phyloP scores from a whole-genome alignment of 1,140 invertebrate genomes.

The Drosophila tristis region DNA sequence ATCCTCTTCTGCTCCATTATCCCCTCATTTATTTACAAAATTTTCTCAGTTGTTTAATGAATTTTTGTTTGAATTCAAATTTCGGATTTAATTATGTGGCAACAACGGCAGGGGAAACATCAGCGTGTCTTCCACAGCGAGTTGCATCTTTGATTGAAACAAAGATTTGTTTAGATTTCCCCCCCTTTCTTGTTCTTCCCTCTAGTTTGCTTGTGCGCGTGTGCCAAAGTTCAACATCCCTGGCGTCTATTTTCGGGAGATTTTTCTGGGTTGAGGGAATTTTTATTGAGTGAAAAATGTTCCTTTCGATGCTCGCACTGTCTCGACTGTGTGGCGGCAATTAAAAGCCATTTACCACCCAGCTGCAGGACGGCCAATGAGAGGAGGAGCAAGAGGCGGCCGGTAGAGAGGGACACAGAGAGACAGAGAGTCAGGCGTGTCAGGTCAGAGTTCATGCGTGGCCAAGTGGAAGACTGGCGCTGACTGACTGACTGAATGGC shows the following conservation, averaged over 20 bases:
- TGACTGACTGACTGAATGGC: constrained; percentile 42
- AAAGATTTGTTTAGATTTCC: constrained; percentile 59
- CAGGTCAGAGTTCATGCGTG: constrained; percentile 59
- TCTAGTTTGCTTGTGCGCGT: constrained; percentile 73
- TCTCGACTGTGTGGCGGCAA: constrained; percentile 48
- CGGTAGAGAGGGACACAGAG: background rate
- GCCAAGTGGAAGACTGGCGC: constrained; percentile 57
- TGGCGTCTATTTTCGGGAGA: constrained; percentile 60
- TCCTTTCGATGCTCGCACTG: background rate
- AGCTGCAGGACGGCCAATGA: constrained; percentile 35
- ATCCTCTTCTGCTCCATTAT: too few relatives aligned
- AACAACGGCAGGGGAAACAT: constrained; percentile 49
- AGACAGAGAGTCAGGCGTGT: background rate
- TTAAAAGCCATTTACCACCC: constrained; percentile 59
- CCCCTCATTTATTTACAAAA: constrained; percentile 16
- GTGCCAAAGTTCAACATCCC: constrained; percentile 73
- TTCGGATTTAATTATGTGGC: constrained; percentile 81
- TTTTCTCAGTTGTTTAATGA: constrained; percentile 59
- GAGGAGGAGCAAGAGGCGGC: background rate
- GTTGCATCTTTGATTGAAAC: constrained; percentile 47
- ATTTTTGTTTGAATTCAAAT: constrained; percentile 79
- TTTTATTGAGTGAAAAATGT: constrained; percentile 62
- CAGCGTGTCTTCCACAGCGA: constrained; percentile 14
- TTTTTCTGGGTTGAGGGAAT: constrained; percentile 22
- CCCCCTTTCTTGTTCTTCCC: background rate